Evolutionary conservation across 2,888 invertebrate genomes (phyloP), one percentile per base, ranked within the genome.

Genomic region (Pediacus dermestoides): DNA sequence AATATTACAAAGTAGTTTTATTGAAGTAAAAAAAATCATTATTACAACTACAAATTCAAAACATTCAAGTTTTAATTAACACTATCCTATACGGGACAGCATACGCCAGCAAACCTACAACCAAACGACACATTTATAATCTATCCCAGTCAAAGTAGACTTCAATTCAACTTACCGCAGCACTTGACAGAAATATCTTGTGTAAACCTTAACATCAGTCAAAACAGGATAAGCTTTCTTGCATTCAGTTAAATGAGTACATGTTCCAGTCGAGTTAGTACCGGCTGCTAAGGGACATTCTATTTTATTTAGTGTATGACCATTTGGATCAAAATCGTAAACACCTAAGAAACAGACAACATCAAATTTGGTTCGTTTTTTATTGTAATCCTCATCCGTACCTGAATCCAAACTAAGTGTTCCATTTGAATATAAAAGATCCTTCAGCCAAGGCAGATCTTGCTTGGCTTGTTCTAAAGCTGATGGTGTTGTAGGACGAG

Each of bases 71-170:
- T n/a, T n/a, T n/a, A n/a, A n/a, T n/a, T n/a, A n/a, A n/a, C n/a
- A n/a, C n/a, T n/a, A n/a, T n/a, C n/a, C n/a, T n/a, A n/a, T n/a
- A n/a, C n/a, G n/a, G 59, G 56, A 36, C 59, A 57, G 40, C 59
- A 59, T 23, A 59, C 47, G 16, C 55, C 57, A 33, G 55, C 57
- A 45, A 43, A 53, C 16, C 57, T 59, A 38, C 31, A 56, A 53
- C 14, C 39, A 26, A 28, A 41, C 6, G 12, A 36, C 30, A 13
- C 12, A 39, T 26, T 36, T 12, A 8, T 9, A 7, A 28, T 6
- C 8, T 14, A 11, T 10, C 11, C n/a, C n/a, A n/a, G n/a, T 8
- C n/a, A 10, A n/a, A n/a, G 7, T 9, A 18, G 16, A 7, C 1
- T 16, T 27, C 13, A 4, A 28, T 28, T 2, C 18, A 8, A 39